These are phyloP conservation scores for Entomyzon cyanotis DNA, from an alignment of 2,113 vertebrate genomes.

Conservation along the genomic window DNA sequence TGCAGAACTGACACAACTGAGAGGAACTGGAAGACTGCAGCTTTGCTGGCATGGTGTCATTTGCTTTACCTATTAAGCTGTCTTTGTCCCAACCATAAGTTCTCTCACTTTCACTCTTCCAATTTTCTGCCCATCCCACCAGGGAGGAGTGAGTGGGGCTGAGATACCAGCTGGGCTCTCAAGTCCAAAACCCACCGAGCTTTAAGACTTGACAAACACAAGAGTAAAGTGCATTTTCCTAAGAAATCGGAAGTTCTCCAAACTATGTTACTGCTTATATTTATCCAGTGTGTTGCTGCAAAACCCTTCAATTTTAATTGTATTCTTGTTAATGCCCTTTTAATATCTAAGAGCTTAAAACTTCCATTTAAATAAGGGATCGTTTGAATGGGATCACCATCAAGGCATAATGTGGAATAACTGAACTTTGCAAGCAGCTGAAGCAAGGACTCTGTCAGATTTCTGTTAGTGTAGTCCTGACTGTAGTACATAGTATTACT, in stretches of 20 bases:
- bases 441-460: neutral
- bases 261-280: neutral
- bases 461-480: neutral
- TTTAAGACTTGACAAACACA: neutral
- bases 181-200: neutral
- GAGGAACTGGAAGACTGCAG: neutral
- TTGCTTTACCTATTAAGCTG: neutral
- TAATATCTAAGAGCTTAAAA: neutral
- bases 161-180: neutral
- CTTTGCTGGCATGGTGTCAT: neutral
- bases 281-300: neutral
- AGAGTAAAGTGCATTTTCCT: neutral
- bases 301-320: neutral
- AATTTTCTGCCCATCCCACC: neutral
- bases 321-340: neutral
- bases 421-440: neutral
- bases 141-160: neutral
- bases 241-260: accelerated
- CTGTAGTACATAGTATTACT: neutral
- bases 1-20: neutral
- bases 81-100: neutral
- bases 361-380: neutral
- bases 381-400: neutral
- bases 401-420: neutral
- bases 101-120: neutral